Percentiles rank a stretch among this genome's conserved stretches.
Conservation (phyloP, 2,797 vertebrate genomes). For the Anguilla marmorata region DNA sequence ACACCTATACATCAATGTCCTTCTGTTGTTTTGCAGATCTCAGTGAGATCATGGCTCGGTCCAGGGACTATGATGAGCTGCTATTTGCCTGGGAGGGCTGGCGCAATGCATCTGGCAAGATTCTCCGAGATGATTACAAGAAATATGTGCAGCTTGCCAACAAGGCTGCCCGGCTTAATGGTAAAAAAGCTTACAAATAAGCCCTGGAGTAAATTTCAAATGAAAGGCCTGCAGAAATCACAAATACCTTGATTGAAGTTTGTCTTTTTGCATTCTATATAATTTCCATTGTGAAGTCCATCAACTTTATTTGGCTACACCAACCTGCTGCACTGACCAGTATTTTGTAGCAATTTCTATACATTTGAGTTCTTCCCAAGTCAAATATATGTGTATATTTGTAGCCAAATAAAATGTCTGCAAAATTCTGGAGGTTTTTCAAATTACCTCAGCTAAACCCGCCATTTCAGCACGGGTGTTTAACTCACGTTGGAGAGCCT, state of each 20-base stretch:
- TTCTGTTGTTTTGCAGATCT: constrained; percentile 75
- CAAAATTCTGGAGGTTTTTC: no score
- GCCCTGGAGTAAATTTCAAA: neutral
- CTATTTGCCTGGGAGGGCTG: constrained; percentile 91
- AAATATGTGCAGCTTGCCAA: constrained; percentile 90
- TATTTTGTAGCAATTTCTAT: neutral
- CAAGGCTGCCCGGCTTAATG: constrained; percentile 85
- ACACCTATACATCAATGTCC: neutral
- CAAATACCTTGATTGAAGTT: neutral
- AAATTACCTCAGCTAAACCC: no score
- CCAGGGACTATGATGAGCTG: constrained; percentile 83
- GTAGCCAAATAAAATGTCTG: no score
- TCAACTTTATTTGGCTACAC: neutral
- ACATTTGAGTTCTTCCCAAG: neutral
- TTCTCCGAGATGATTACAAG: constrained; percentile 76
- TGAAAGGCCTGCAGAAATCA: neutral
- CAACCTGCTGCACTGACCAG: neutral
- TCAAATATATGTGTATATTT: neutral
- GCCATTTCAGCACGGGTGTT: no score
- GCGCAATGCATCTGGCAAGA: constrained; percentile 84
- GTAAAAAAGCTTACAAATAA: constrained; percentile 62
- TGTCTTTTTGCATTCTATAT: neutral
- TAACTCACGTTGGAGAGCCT: no score
- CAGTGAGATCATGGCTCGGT: constrained; percentile 84
- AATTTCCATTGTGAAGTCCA: neutral